Percentiles rank a stretch among this genome's conserved stretches.
Evolutionary conservation across 2,888 invertebrate species (phyloP).

Genomic region (Belgica antarctica): DNA sequence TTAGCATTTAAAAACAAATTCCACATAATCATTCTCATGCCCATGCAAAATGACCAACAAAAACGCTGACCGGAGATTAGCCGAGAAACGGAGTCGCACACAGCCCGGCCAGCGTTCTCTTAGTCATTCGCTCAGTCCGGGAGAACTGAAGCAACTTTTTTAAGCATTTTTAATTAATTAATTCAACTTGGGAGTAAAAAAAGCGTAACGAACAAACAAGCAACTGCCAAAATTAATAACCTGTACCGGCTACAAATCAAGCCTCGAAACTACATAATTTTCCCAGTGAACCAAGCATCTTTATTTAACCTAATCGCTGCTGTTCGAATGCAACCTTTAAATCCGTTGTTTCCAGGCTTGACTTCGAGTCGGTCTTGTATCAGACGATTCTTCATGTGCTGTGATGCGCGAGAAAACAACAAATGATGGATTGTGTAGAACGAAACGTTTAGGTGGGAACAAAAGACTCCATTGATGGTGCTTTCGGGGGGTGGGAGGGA

Average conservation of each 20-base stretch:
- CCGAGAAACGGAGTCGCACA: neutral
- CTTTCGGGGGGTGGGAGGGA: neutral
- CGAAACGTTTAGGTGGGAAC: neutral
- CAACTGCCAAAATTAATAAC: neutral
- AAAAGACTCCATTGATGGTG: too few relatives aligned
- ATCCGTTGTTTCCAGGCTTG: too few relatives aligned
- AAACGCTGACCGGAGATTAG: neutral
- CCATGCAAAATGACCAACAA: neutral
- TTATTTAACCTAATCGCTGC: too few relatives aligned
- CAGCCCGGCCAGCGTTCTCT: neutral
- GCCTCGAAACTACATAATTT: too few relatives aligned
- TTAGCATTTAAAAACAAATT: conserved; percentile 26
- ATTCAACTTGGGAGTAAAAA: neutral
- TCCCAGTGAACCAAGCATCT: too few relatives aligned
- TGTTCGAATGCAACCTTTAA: too few relatives aligned
- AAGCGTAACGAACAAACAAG: conserved; percentile 21
- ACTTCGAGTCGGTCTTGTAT: too few relatives aligned
- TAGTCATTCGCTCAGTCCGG: neutral
- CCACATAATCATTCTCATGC: conserved; percentile 21
- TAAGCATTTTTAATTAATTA: conserved; percentile 23
- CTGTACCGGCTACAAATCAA: neutral
- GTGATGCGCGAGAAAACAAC: neutral
- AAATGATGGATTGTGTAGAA: neutral
- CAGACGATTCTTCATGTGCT: neutral
- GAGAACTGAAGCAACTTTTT: neutral